Percentiles rank a stretch among this genome's conserved stretches.
phyloP scores from a whole-genome alignment of 2,113 vertebrate genomes.

The Bombycilla garrulus region DNA sequence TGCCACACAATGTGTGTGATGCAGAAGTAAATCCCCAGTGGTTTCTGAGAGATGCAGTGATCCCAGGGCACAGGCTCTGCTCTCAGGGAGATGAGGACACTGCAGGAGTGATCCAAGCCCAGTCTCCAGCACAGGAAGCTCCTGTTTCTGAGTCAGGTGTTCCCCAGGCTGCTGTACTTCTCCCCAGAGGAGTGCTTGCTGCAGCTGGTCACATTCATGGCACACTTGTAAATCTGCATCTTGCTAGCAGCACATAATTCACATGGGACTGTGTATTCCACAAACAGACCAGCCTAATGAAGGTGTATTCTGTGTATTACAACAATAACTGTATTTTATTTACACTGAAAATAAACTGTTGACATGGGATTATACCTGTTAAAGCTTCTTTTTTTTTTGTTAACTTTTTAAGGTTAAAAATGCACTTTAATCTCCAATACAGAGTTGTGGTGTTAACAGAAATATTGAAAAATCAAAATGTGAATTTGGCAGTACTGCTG shows the following conservation, averaged over 20 bases:
- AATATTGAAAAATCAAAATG: not conserved
- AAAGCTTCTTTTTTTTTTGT: slow-evolving; percentile 18
- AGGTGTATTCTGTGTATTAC: slow-evolving; percentile 48
- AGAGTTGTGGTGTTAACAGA: not conserved
- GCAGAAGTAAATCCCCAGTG: not conserved
- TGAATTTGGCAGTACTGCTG: not conserved
- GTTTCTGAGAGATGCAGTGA: not conserved
- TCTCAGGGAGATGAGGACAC: not conserved
- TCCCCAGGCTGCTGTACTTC: not conserved
- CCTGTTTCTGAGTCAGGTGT: not conserved
- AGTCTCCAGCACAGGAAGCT: not conserved
- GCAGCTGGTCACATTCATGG: not conserved
- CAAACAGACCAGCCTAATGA: not conserved
- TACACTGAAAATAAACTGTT: slow-evolving; percentile 58
- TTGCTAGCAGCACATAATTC: not conserved
- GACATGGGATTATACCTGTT: slow-evolving; percentile 30
- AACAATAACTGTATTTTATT: slow-evolving; percentile 37
- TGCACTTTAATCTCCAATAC: not conserved
- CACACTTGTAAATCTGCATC: not conserved
- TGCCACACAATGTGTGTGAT: not conserved
- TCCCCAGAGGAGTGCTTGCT: not conserved
- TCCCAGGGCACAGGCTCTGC: not conserved
- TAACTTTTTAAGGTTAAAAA: not conserved
- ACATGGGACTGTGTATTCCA: not conserved
- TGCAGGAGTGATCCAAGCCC: not conserved